Evolutionary conservation across 2,888 invertebrate genomes (phyloP).

Genomic region (Thymelicus sylvestris): DNA sequence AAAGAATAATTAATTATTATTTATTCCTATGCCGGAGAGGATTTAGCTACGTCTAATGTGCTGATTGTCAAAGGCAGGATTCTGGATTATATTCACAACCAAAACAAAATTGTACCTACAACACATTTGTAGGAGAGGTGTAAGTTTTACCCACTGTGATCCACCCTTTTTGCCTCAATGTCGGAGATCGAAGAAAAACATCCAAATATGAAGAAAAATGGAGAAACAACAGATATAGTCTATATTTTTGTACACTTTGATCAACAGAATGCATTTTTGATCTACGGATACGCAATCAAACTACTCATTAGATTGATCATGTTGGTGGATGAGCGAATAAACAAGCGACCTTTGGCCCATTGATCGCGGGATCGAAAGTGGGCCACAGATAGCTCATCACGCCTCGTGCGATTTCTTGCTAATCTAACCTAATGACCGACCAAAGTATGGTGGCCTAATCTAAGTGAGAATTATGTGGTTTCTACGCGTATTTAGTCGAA

Average conservation of each 20-base stretch:
- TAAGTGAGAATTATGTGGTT: slow-evolving; percentile 29
- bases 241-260: background rate
- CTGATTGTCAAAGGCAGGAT: too few species aligned
- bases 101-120: too few species aligned
- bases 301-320: background rate
- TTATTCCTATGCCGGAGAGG: too few species aligned
- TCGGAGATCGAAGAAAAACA: too few species aligned
- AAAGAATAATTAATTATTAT: background rate
- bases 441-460: slow-evolving; percentile 22
- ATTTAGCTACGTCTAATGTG: too few species aligned
- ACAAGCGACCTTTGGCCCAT: slow-evolving; percentile 55
- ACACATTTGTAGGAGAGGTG: too few species aligned
- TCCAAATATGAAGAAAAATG: background rate
- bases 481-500: slow-evolving; percentile 11
- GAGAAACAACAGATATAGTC: background rate
- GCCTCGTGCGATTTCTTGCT: slow-evolving; percentile 22
- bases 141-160: too few species aligned
- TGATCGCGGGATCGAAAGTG: slow-evolving; percentile 67
- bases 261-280: background rate
- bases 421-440: slow-evolving; percentile 31
- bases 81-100: too few species aligned
- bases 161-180: too few species aligned
- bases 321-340: slow-evolving; percentile 46
- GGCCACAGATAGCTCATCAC: slow-evolving; percentile 56
- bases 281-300: background rate